Conservation (phyloP, 2,888 invertebrate genomes). For the Ennomos fuscantarius region DNA sequence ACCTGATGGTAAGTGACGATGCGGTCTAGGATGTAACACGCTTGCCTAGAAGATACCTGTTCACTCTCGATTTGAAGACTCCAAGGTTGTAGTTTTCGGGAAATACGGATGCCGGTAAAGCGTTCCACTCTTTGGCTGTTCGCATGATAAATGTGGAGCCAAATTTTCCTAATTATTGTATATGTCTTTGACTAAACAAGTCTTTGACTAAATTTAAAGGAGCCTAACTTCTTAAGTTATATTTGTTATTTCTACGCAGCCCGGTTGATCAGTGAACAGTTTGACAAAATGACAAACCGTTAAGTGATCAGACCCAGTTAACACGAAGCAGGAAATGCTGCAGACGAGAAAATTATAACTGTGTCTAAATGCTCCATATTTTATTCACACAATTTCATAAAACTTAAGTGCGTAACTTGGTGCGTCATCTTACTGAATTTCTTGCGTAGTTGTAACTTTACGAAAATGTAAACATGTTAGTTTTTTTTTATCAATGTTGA, state of each 20-base stretch:
- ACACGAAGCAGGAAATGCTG: slow-evolving; percentile 27
- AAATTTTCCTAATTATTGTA: too few relatives aligned
- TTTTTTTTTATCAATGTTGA: not conserved
- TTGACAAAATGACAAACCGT: slow-evolving; percentile 6
- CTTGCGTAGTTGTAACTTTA: not conserved
- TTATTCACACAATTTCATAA: slow-evolving; percentile 36
- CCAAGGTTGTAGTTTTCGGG: too few relatives aligned
- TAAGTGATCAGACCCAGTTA: slow-evolving; percentile 18
- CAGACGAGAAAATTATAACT: slow-evolving; percentile 27
- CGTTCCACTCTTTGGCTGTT: too few relatives aligned
- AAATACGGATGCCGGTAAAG: too few relatives aligned
- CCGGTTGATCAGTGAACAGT: not conserved
- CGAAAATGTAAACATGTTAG: slow-evolving; percentile 12
- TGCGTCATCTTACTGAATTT: slow-evolving; percentile 8
- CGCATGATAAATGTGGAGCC: too few relatives aligned
- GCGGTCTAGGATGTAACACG: too few relatives aligned
- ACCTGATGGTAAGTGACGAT: too few relatives aligned
- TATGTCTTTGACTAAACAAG: too few relatives aligned
- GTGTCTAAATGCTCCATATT: slow-evolving; percentile 30
- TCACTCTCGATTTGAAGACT: too few relatives aligned
- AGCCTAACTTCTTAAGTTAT: too few relatives aligned
- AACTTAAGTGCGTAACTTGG: slow-evolving; percentile 14
- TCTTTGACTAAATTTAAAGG: not conserved
- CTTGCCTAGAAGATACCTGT: too few relatives aligned
- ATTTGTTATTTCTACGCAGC: not conserved